A percentile compares a stretch with the other conserved stretches of the same genome.
Conservation (phyloP, 1,140 invertebrate genomes). For the Eufriesea mexicana region DNA sequence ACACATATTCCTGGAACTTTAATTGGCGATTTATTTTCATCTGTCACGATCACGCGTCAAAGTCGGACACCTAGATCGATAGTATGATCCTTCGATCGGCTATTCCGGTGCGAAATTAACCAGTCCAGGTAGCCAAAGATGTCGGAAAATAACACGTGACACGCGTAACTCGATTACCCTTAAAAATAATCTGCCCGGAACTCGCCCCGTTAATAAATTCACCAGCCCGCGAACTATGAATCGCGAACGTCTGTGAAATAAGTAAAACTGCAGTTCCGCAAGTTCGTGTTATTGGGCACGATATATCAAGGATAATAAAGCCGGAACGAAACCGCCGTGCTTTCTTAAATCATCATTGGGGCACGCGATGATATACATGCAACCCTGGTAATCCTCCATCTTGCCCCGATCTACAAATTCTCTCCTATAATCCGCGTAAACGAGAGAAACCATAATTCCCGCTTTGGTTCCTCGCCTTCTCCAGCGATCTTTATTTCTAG, state of each 20-base stretch:
- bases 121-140: no score
- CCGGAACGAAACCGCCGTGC: not conserved
- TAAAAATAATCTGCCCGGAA: not conserved
- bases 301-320: conserved; percentile 43
- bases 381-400: no score
- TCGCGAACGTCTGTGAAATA: no score
- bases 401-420: not conserved
- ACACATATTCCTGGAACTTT: not conserved
- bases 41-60: not conserved
- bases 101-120: not conserved
- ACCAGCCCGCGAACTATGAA: not conserved
- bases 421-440: not conserved
- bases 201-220: not conserved
- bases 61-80: not conserved
- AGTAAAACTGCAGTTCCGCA: conserved; percentile 42
- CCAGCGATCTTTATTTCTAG: no score
- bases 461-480: no score
- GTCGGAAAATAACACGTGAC: no score
- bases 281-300: conserved; percentile 19
- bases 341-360: conserved; percentile 22
- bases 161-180: not conserved
- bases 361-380: conserved; percentile 4
- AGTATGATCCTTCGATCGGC: not conserved
- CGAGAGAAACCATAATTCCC: not conserved
- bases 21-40: not conserved